Evolutionary conservation across 1,140 invertebrate genomes (phyloP).

Genomic region (Drosophila parvula): DNA sequence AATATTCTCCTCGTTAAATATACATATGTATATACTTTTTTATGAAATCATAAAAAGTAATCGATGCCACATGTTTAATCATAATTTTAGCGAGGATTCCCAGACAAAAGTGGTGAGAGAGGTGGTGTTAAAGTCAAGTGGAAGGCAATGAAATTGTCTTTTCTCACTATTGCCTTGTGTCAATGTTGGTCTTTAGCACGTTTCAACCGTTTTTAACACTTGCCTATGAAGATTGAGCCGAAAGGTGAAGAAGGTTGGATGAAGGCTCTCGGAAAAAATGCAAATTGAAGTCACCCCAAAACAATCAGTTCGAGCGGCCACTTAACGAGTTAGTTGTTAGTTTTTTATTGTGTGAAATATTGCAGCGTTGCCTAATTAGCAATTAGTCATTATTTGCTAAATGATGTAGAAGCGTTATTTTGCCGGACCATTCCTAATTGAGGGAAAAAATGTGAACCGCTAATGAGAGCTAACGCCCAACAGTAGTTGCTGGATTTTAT

Average conservation of each 20-base stretch:
- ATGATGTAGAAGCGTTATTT: slow-evolving; percentile 15
- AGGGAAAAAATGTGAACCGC: slow-evolving; percentile 11
- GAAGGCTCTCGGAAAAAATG: not conserved
- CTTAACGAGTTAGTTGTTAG: slow-evolving; percentile 31
- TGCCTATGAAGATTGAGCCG: slow-evolving; percentile 4
- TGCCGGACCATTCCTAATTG: slow-evolving; percentile 18
- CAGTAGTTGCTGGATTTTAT: not conserved
- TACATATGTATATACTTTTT: too few relatives aligned
- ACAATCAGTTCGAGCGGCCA: slow-evolving; percentile 27
- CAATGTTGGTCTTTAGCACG: slow-evolving; percentile 50
- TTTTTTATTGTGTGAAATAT: slow-evolving; percentile 25
- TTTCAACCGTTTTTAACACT: slow-evolving; percentile 45
- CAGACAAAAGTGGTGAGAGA: not conserved
- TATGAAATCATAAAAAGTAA: slow-evolving; percentile 4
- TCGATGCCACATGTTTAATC: slow-evolving; percentile 24
- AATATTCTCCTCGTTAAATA: not conserved
- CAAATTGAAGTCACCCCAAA: slow-evolving; percentile 23
- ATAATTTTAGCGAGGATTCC: slow-evolving; percentile 1
- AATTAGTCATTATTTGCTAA: slow-evolving; percentile 12
- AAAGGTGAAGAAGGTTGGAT: slow-evolving; percentile 20
- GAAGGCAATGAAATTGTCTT: not conserved
- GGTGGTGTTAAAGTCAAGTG: slow-evolving; percentile 14
- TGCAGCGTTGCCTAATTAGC: slow-evolving; percentile 15
- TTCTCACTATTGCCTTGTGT: slow-evolving; percentile 23
- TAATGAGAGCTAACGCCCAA: slow-evolving; percentile 13